Evolutionary conservation across 2,113 vertebrate species (phyloP).

Genomic region (Carollia perspicillata): DNA sequence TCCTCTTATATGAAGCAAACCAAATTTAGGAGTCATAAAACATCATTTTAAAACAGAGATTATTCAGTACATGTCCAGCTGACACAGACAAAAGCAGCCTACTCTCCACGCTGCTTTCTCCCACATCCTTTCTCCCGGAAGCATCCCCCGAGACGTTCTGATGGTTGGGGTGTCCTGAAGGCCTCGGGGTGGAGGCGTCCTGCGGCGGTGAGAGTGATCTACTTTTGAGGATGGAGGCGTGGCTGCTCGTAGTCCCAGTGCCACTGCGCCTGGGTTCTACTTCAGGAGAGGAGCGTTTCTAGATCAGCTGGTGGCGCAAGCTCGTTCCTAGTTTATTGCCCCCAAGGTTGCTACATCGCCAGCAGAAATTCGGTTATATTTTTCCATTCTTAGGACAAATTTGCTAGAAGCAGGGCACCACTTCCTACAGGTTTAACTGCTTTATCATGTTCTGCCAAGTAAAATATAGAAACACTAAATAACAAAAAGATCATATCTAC

Average conservation of each 20-base stretch:
- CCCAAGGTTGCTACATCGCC: background rate
- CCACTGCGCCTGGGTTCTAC: background rate
- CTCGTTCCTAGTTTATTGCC: background rate
- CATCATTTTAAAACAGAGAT: background rate
- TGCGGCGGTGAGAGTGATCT: background rate
- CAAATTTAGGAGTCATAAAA: constrained; percentile 1
- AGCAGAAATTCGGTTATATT: background rate
- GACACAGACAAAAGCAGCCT: background rate
- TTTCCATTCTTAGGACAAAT: background rate
- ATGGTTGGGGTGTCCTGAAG: background rate
- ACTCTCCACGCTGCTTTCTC: background rate
- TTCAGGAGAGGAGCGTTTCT: background rate
- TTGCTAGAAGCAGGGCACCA: background rate
- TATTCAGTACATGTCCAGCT: background rate
- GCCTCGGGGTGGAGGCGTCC: background rate
- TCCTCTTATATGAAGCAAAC: background rate
- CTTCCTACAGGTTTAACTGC: background rate
- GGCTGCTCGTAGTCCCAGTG: background rate
- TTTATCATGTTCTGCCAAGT: constrained; percentile 25
- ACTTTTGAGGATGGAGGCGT: background rate
- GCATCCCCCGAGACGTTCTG: background rate
- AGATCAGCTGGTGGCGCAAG: background rate
- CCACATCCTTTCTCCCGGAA: background rate
- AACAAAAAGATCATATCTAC: constrained; percentile 52
- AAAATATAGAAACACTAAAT: constrained; percentile 51